Evolutionary conservation across 1,140 invertebrate species (phyloP).

Genomic region (Melipona quadrifasciata): DNA sequence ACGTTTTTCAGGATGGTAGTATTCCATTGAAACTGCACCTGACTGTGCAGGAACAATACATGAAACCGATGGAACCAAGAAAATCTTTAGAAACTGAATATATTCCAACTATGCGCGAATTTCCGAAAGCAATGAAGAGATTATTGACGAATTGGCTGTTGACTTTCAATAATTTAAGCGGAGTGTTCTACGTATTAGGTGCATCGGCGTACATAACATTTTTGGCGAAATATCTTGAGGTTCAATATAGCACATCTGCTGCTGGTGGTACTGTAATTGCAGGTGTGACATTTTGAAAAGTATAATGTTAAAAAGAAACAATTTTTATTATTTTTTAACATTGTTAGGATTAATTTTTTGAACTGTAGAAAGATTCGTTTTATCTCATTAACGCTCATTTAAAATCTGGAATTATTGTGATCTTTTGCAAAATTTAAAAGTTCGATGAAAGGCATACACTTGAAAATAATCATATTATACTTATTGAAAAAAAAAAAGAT

Average conservation of each 20-base stretch:
- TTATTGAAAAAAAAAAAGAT: too few species aligned
- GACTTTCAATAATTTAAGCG: conserved; percentile 83
- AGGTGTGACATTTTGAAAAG: conserved; percentile 75
- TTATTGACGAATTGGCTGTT: conserved; percentile 84
- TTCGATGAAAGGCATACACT: too few species aligned
- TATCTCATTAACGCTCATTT: too few species aligned
- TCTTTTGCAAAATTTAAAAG: too few species aligned
- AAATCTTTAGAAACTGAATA: conserved; percentile 58
- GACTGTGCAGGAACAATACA: conserved; percentile 61
- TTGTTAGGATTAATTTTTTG: neutral
- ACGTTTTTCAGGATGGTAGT: conserved; percentile 64
- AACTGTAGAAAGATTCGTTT: neutral
- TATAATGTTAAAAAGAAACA: neutral
- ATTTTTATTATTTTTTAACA: neutral
- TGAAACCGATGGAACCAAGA: conserved; percentile 51
- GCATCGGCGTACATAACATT: conserved; percentile 87
- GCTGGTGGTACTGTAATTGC: conserved; percentile 85
- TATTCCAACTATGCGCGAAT: conserved; percentile 80
- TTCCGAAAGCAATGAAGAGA: conserved; percentile 83
- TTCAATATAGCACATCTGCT: conserved; percentile 85
- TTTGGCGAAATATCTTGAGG: conserved; percentile 88
- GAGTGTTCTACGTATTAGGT: conserved; percentile 85
- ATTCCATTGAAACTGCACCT: conserved; percentile 71
- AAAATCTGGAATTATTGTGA: too few species aligned
- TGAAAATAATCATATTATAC: too few species aligned